A percentile compares a stretch with the other conserved stretches of the same genome.
Evolutionary conservation across 2,888 invertebrate species (phyloP).

Genomic region (Drosophila mettleri): DNA sequence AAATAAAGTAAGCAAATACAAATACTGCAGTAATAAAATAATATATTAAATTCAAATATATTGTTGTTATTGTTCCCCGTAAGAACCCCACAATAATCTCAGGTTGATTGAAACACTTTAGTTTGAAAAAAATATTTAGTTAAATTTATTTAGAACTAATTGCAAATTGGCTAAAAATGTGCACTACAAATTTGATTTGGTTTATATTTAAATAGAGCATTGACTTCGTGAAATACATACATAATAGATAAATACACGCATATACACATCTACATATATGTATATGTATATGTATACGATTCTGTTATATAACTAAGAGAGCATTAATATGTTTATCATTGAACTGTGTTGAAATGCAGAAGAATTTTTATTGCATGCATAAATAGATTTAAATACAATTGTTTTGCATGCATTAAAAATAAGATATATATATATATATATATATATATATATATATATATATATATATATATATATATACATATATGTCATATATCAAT

Average conservation of each 20-base stretch:
- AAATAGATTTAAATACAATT: background rate
- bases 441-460: background rate
- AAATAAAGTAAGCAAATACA: too few relatives aligned
- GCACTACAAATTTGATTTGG: conserved; percentile 40
- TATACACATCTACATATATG: too few relatives aligned
- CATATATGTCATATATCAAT: background rate
- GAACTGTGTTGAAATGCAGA: conserved; percentile 39
- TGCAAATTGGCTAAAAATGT: conserved; percentile 68
- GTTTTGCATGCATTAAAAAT: background rate
- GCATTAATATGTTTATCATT: conserved; percentile 26
- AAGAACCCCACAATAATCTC: too few relatives aligned
- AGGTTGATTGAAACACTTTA: background rate
- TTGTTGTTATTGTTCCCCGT: too few relatives aligned
- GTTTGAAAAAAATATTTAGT: conserved; percentile 4
- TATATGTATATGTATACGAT: background rate
- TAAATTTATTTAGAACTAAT: conserved; percentile 60
- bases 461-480: conserved; percentile 1
- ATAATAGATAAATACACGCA: conserved; percentile 5
- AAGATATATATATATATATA: background rate
- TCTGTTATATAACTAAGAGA: conserved; percentile 27
- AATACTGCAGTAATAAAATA: too few relatives aligned
- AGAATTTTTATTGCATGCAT: conserved; percentile 21
- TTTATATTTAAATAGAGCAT: conserved; percentile 32
- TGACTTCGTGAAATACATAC: background rate
- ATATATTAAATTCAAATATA: too few relatives aligned